phyloP scores from a whole-genome alignment of 2,113 vertebrate genomes.

The Lipophrys pholis region DNA sequence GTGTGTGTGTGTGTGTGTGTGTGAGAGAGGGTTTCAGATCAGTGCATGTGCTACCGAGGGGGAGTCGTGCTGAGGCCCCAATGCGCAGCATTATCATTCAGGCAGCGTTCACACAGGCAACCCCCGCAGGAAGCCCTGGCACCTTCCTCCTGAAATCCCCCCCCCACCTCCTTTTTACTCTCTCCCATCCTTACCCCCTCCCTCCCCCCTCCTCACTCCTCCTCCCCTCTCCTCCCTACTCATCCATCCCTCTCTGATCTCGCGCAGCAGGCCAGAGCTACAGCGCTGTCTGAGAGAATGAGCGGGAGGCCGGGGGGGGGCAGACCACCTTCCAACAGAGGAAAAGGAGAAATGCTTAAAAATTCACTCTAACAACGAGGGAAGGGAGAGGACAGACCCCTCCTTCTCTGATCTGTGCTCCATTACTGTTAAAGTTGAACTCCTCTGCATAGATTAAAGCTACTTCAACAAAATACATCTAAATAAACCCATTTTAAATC shows the following conservation, averaged over 20 bases:
- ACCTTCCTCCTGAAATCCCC: constrained; percentile 61
- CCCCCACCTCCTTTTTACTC: background rate
- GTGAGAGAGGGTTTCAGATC: background rate
- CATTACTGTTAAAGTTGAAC: no score
- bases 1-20: constrained; percentile 40
- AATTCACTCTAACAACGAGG: background rate
- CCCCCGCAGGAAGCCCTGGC: constrained; percentile 80
- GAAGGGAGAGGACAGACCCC: no score
- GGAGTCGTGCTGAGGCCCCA: constrained; percentile 72
- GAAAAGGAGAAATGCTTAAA: background rate
- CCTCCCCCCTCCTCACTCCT: no score
- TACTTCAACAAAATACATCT: no score
- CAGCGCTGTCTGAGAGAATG: constrained; percentile 45
- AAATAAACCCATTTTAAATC: no score
- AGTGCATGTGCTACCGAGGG: constrained; percentile 29
- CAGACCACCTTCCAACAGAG: constrained; percentile 4
- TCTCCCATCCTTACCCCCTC: background rate
- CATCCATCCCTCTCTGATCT: constrained; percentile 54
- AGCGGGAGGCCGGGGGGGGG: background rate
- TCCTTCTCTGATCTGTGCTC: no score
- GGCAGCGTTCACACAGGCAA: constrained; percentile 75
- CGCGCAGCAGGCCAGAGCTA: constrained; percentile 63
- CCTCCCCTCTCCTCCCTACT: background rate
- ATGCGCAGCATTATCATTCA: constrained; percentile 81
- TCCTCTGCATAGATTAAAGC: no score